phyloP scores from a whole-genome alignment of 2,888 invertebrate genomes.

The Gisinianus flammeolus region DNA sequence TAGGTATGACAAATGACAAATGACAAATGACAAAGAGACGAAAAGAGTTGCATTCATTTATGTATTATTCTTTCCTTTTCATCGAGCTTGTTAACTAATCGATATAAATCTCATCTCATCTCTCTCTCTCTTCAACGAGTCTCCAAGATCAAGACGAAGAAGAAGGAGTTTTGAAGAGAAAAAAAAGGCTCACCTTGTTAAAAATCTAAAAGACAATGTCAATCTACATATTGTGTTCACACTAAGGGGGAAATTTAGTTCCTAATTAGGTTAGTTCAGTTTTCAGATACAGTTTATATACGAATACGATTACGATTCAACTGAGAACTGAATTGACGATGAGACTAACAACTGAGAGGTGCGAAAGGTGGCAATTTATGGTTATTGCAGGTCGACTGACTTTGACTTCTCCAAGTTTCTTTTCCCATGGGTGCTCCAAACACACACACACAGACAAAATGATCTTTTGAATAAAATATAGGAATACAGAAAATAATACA shows the following conservation, averaged over 20 bases:
- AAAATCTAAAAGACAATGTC: not conserved
- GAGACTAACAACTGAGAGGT: no score
- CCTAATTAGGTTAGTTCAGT: slow-evolving; percentile 38
- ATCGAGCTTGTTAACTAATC: not conserved
- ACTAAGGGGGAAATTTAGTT: slow-evolving; percentile 24
- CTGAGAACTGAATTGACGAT: no score
- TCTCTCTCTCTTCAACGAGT: no score
- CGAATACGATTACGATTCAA: no score
- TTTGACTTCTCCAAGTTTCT: not conserved
- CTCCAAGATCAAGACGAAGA: no score
- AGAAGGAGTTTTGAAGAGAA: not conserved
- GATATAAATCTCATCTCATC: no score
- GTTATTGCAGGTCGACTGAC: slow-evolving; percentile 24
- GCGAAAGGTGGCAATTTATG: slow-evolving; percentile 38
- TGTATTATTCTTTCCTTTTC: no score
- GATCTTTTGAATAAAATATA: not conserved
- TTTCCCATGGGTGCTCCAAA: not conserved
- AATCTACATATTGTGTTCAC: not conserved
- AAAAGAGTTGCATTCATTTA: no score
- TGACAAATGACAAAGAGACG: no score
- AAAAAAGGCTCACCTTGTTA: slow-evolving; percentile 19
- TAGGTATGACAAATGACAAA: no score
- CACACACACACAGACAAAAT: not conserved
- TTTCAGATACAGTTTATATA: not conserved
- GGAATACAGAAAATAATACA: not conserved